Evolutionary conservation across 2,113 vertebrate species (phyloP).

Genomic region (Argyrosomus japonicus): DNA sequence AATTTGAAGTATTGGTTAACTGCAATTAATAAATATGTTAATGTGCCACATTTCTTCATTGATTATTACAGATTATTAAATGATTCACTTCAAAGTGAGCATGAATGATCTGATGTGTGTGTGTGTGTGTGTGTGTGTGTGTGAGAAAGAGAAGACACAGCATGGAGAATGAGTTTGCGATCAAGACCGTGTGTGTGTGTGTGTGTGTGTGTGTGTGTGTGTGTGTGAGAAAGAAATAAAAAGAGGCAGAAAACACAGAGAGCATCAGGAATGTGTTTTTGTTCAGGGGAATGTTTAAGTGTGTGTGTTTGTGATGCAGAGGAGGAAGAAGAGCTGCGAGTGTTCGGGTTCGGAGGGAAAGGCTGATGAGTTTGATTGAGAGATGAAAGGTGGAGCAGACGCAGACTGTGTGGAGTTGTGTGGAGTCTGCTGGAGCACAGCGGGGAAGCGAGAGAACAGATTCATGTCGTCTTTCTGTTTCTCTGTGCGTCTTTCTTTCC

Average conservation of each 20-base stretch:
- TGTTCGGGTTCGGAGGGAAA: slow-evolving; percentile 30
- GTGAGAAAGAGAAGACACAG: slow-evolving; percentile 11
- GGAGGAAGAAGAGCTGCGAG: slow-evolving; percentile 13
- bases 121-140: slow-evolving; percentile 11
- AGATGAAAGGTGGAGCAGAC: slow-evolving; percentile 62
- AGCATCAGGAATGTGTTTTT: slow-evolving; percentile 45
- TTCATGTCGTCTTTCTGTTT: slow-evolving; percentile 15
- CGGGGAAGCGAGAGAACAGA: neutral
- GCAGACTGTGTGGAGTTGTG: slow-evolving; percentile 43
- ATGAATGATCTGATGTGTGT: neutral
- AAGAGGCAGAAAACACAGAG: slow-evolving; percentile 9
- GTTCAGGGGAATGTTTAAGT: slow-evolving; percentile 19
- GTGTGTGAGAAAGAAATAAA: slow-evolving; percentile 4
- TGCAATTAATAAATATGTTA: too few species aligned
- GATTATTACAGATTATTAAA: too few species aligned
- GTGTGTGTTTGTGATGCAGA: slow-evolving; percentile 33
- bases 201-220: too few species aligned
- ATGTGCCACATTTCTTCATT: too few species aligned
- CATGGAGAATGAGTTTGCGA: slow-evolving; percentile 41
- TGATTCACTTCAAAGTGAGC: too few species aligned
- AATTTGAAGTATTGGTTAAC: too few species aligned
- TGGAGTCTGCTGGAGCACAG: slow-evolving; percentile 22
- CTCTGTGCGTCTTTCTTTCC: slow-evolving; percentile 11
- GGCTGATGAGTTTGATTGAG: slow-evolving; percentile 52
- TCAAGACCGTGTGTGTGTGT: too few species aligned